Evolutionary conservation across 1,140 invertebrate species (phyloP).

Genomic region (Bombus pyrosoma): DNA sequence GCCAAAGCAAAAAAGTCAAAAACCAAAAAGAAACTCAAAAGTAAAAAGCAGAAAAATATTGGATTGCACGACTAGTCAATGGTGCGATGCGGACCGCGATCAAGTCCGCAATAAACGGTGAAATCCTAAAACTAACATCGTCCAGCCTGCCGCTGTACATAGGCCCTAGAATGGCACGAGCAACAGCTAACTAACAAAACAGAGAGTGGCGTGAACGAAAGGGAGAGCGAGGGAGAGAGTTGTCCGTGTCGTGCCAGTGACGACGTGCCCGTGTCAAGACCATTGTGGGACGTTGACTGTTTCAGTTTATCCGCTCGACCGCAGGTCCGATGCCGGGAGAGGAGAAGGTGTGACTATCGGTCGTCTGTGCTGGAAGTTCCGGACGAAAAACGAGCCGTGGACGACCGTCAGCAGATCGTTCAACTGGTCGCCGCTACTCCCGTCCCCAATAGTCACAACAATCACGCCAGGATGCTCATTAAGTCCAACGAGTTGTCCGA

Average conservation of each 20-base stretch:
- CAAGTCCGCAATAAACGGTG: not conserved
- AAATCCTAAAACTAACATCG: constrained; percentile 38
- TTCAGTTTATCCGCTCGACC: constrained; percentile 84
- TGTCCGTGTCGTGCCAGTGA: constrained; percentile 78
- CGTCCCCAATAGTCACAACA: constrained; percentile 48
- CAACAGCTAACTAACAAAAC: constrained; percentile 7
- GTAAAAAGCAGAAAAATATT: not conserved
- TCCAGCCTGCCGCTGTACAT: not conserved
- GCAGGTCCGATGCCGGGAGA: constrained; percentile 83
- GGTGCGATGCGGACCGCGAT: constrained; percentile 76
- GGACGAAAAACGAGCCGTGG: constrained; percentile 30
- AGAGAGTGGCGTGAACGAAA: not conserved
- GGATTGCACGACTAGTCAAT: constrained; percentile 74
- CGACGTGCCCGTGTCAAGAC: constrained; percentile 75
- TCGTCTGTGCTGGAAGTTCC: constrained; percentile 69
- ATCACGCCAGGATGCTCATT: constrained; percentile 57
- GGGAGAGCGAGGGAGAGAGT: not conserved
- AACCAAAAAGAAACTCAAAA: not conserved
- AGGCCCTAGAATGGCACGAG: not conserved
- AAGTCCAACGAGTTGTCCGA: constrained; percentile 55
- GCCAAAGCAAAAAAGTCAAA: not conserved
- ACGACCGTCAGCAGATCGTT: constrained; percentile 21
- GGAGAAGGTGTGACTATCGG: constrained; percentile 85
- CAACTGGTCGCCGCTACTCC: constrained; percentile 41
- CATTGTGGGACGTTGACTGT: constrained; percentile 80